Evolutionary conservation across 2,113 vertebrate species (phyloP), one percentile per base, ranked within the genome.

Genomic region (Gorsachius goisagi): DNA sequence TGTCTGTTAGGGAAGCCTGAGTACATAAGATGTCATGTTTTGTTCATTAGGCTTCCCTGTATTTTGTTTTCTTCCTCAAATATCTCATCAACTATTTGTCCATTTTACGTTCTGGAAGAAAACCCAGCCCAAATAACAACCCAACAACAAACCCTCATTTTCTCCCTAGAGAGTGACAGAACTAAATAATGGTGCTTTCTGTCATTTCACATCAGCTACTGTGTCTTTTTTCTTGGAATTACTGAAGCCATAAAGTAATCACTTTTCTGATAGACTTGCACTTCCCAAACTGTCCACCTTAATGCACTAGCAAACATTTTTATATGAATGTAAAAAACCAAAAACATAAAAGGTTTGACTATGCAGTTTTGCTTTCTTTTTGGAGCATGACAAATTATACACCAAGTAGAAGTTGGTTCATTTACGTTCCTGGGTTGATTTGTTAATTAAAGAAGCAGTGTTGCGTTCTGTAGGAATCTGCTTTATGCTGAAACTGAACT

Each of bases 361-460:
- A 26, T 53, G 45, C 69, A 89, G 21, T 91, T 94, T 93, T 74
- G 9, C 33, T 63, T 92, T 90, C 32, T 79, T 85, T 96, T 81
- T 89, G 84, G 35, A 95, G 75, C 33, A 77, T 60, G 39, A 85
- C 32, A 76, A 88, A 72, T 85, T 75, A 85, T 74, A 69, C 32
- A 80, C 28, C 9, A 71, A 89, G 44, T 50, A 44, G 67, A 85
- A 92, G 33, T 58, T 85, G 62, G 53, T 59, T 92, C 79, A 91
- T 94, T 96, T 96, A 55, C 50, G 59, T 94, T 95, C 63, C 59
- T 82, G 55, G 35, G 56, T 93, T 93, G 62, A 81, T 95, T 93
- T 92, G 66, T 91, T 95, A 95, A 93, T 97, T 96, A 94, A 77
- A 90, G 64, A 85, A 93, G 84, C 52, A 90, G 72, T 82, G 76